phyloP scores from a whole-genome alignment of 2,888 invertebrate species.

The Mythimna ferrago region DNA sequence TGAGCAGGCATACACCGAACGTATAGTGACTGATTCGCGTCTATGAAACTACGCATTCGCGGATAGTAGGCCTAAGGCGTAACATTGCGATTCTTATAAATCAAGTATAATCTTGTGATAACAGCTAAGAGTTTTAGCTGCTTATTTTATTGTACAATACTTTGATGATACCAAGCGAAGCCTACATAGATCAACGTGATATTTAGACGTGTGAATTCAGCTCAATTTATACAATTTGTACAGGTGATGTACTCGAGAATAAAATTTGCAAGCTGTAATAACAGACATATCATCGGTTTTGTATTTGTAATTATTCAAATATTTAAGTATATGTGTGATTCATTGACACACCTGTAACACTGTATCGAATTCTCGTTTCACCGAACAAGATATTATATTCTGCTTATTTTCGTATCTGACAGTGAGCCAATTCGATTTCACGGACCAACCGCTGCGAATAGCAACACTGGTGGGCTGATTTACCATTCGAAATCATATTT shows the following conservation, averaged over 20 bases:
- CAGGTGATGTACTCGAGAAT: conserved; percentile 29
- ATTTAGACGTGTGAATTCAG: conserved; percentile 27
- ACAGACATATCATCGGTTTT: conserved; percentile 18
- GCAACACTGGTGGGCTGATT: conserved; percentile 72
- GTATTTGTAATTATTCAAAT: conserved; percentile 52
- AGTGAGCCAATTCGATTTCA: conserved; percentile 89
- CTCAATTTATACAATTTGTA: conserved; percentile 28
- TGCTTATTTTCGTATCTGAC: conserved; percentile 88
- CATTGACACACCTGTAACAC: conserved; percentile 72
- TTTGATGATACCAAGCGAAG: conserved; percentile 37
- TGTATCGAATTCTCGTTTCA: conserved; percentile 75
- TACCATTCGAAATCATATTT: conserved; percentile 74
- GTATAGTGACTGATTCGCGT: no score
- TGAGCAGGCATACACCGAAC: no score
- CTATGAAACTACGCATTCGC: no score
- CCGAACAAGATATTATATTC: conserved; percentile 75
- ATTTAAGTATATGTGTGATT: conserved; percentile 65
- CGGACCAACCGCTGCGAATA: conserved; percentile 82
- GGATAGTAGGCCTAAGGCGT: neutral
- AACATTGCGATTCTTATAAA: conserved; percentile 7
- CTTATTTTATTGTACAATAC: conserved; percentile 4
- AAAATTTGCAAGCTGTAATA: conserved; percentile 32
- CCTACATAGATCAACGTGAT: conserved; percentile 36
- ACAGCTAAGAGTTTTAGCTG: neutral
- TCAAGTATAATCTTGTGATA: neutral